These are phyloP conservation scores for Oscheius myriophilus DNA, from an alignment of 2,888 invertebrate genomes.

Conservation along the genomic window DNA sequence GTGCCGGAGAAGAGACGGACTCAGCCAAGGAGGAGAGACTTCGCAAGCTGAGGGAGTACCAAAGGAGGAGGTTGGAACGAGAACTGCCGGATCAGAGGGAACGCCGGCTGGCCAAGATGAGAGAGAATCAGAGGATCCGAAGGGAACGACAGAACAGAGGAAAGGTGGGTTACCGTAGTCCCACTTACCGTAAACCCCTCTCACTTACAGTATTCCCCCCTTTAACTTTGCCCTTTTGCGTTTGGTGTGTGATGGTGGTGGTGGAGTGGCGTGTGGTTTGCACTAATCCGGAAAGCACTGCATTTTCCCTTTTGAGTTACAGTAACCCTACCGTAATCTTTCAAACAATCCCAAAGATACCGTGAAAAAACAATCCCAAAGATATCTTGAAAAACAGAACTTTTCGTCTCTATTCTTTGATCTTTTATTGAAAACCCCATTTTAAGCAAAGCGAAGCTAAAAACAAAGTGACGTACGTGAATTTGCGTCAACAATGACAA, in stretches of 20 bases:
- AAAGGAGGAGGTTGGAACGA: slow-evolving; percentile 17
- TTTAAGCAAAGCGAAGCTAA: no score
- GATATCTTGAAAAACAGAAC: no score
- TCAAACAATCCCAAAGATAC: no score
- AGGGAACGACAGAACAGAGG: slow-evolving; percentile 22
- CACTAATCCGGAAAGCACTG: no score
- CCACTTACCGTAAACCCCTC: neutral
- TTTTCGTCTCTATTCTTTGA: no score
- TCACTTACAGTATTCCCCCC: neutral
- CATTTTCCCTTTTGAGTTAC: no score
- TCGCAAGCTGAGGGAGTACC: slow-evolving; percentile 26
- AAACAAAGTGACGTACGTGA: no score
- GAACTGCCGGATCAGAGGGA: slow-evolving; percentile 29
- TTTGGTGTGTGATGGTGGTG: slow-evolving; percentile 17
- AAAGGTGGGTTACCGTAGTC: slow-evolving; percentile 7
- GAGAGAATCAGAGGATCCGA: slow-evolving; percentile 20
- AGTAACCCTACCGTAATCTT: no score
- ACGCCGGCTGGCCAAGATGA: slow-evolving; percentile 27
- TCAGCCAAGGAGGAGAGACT: slow-evolving; percentile 23
- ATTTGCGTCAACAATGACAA: no score
- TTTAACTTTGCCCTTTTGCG: neutral
- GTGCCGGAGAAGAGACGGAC: slow-evolving; percentile 5
- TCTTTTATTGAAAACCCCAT: no score
- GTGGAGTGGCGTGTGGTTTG: slow-evolving; percentile 1
- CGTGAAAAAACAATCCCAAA: no score